phyloP scores from a whole-genome alignment of 1,140 invertebrate species.

The Tenebrio molitor region DNA sequence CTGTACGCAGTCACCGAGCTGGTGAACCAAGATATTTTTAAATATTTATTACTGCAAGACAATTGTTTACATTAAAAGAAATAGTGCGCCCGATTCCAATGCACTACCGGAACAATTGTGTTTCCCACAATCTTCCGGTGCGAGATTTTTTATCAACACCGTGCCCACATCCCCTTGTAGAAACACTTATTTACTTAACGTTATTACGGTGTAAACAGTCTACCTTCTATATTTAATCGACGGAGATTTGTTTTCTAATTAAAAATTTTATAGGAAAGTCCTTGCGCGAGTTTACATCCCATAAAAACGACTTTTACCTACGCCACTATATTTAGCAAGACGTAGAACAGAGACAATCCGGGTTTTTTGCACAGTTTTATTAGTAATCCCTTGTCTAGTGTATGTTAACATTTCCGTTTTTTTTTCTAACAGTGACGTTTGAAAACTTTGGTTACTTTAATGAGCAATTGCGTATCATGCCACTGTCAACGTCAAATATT shows the following conservation, averaged over 20 bases:
- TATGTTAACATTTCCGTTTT: too few species aligned
- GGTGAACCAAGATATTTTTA: slow-evolving; percentile 26
- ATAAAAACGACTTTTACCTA: slow-evolving; percentile 13
- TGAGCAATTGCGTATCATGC: too few species aligned
- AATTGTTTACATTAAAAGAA: slow-evolving; percentile 26
- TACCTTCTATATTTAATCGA: neutral
- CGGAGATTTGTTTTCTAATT: slow-evolving; percentile 11
- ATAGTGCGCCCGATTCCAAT: slow-evolving; percentile 9
- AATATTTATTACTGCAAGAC: slow-evolving; percentile 33
- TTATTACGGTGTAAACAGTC: neutral
- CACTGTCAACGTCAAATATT: too few species aligned
- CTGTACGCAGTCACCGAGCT: slow-evolving; percentile 25
- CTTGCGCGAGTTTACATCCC: slow-evolving; percentile 5
- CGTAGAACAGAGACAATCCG: neutral
- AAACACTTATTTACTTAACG: neutral
- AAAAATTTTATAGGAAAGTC: slow-evolving; percentile 16
- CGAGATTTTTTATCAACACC: neutral
- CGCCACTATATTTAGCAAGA: neutral
- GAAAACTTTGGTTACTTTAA: too few species aligned
- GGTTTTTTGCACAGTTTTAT: neutral
- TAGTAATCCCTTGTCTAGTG: neutral
- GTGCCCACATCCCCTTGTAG: neutral
- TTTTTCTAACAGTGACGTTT: too few species aligned
- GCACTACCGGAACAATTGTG: neutral
- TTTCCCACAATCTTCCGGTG: neutral